A percentile compares a stretch with the other conserved stretches of the same genome.
phyloP scores from a whole-genome alignment of 2,113 vertebrate genomes.

The Pelobates fuscus region DNA sequence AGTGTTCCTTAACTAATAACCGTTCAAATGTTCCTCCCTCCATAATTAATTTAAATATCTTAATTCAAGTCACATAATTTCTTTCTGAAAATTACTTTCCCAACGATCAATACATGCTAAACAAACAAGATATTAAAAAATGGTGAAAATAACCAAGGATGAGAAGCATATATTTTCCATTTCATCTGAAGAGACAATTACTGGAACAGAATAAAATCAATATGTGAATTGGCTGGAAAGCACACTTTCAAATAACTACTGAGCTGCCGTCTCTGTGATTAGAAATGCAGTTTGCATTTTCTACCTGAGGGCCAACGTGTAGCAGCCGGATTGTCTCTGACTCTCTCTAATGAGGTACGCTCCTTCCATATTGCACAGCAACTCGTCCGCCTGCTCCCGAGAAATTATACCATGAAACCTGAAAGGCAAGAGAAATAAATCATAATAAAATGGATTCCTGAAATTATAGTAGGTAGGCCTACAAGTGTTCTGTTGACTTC shows the following conservation, averaged over 20 bases:
- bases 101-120: too few species aligned
- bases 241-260: not conserved
- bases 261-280: not conserved
- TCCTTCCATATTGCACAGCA: slow-evolving; percentile 83
- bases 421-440: slow-evolving; percentile 15
- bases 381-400: slow-evolving; percentile 89
- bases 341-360: slow-evolving; percentile 97
- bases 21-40: too few species aligned
- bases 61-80: too few species aligned
- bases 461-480: too few species aligned
- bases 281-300: not conserved
- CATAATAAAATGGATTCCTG: too few species aligned
- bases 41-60: too few species aligned
- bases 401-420: slow-evolving; percentile 97
- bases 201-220: not conserved
- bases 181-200: not conserved
- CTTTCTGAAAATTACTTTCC: too few species aligned
- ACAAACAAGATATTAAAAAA: not conserved
- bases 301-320: slow-evolving; percentile 94
- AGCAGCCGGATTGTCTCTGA: slow-evolving; percentile 92
- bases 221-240: not conserved
- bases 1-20: too few species aligned
- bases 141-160: not conserved
- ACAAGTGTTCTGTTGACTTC: too few species aligned
- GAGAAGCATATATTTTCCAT: not conserved